Evolutionary conservation across 2,797 vertebrate genomes (phyloP), one percentile per base, ranked within the genome.

Genomic region (Poecilia velifera): DNA sequence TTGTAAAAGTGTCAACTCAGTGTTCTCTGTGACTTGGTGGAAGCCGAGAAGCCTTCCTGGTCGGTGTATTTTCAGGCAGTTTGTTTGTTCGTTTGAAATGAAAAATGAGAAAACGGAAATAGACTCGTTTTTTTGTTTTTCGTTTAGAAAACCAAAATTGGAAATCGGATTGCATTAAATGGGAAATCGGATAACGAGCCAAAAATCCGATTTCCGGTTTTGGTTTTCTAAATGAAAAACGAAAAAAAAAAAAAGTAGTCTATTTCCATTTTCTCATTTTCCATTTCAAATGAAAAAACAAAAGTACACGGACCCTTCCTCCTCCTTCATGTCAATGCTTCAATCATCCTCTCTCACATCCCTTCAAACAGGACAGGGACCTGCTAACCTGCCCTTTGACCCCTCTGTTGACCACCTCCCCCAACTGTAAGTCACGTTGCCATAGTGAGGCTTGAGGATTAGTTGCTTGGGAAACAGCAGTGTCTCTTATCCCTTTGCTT

Each of bases 391-490:
- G 36, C 22, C 75, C 45, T 0, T 36, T 84, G 86, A 92, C 87
- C 89, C 79, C 72, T 90, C 81, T 36, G 70, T 46, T 84, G 88
- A 81, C 84, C 87, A 79, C 80, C 80, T 77, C 79, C 79, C 78
- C 78, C 80, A 68, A 86, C 84, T 92, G 87, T 84, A 83, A 70
- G 41, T 45, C 41, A 70, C 87, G 80, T 83, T 78, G 74, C 80
- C 82, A 88, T 49, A 66, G 88, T 36, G 85, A 75, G 74, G 82
- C 80, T 53, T 75, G 72, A 81, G 93, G 94, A 96, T 96, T 95
- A 95, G 92, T 88, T 80, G 0, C 93, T 82, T 90, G 90, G 91
- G 96, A 87, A 96, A 96, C 94, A 89, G 88, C 76, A 89, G 88
- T 84, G 79, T 76, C 87, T 89, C 76, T 82, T 73, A 72, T 87